Base-by-base conservation (phyloP, 2,888 invertebrate species). In the Mythimna impura region DNA sequence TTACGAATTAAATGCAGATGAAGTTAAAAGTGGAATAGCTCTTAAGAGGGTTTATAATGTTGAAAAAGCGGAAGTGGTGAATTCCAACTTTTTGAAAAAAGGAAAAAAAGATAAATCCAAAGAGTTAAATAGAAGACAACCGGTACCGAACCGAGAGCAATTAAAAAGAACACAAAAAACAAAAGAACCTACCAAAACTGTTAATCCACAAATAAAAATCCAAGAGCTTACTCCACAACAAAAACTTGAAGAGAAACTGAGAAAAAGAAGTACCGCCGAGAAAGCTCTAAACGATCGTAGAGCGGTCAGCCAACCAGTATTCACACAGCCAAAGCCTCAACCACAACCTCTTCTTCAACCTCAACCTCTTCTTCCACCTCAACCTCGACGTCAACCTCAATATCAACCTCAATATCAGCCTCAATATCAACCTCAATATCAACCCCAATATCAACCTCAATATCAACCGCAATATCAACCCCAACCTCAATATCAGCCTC, bases 11-110 rank as follows among this genome's bases (percentile, higher is more conserved):
- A 34, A 36, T 57, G 36, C 70, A 30, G 62, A 5, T 5, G 50
- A 25, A 40, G 83, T 71, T 8, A 66, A 65, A 17, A 76, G 66
- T 71, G 83, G 83, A 9, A 4, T 85, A 65, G 17, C 20, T n/a
- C 40, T 85, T 2, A 83, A 85, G 10, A 74, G 69, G 58, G 72
- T 82, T 58, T 85, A 74, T 52, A 71, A 85, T 58, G 9, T 80
- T 14, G 66, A 76, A 63, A 85, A 72, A 55, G 62, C 54, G 10
- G 80, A 76, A 80, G 65, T 74, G 9, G 6, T 17, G 3, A 71
- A 63, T 17, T 9, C 47, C 9, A 55, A 36, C 10, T 12, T 54
- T 43, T 22, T n/a, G 10, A 76, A 62, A 57, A 82, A 63, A 36
- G 25, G 8, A n/a, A 79, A 65, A 20, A 63, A 43, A 36, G 61